Evolutionary conservation across 2,113 vertebrate species (phyloP).

Genomic region (Herpailurus yagouaroundi): DNA sequence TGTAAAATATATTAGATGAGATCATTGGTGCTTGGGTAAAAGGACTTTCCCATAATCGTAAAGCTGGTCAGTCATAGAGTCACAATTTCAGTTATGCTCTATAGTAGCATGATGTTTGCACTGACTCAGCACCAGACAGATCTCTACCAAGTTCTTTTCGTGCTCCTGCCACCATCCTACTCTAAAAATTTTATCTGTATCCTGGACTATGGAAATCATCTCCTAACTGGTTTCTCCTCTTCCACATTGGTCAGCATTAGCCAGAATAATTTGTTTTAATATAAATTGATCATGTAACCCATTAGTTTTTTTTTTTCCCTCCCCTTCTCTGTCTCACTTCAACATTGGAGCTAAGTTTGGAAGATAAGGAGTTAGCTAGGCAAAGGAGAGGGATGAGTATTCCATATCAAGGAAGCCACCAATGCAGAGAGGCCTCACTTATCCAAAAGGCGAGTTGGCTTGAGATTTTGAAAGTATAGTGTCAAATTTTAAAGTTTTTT

Average conservation of each 20-base stretch:
- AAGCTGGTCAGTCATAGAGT: neutral
- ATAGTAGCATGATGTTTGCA: neutral
- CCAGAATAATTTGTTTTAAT: neutral
- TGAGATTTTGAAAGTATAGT: neutral
- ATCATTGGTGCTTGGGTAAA: neutral
- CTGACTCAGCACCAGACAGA: too few species aligned
- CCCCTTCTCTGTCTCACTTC: neutral
- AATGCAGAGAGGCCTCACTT: neutral
- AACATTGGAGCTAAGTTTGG: neutral
- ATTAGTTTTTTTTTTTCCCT: neutral
- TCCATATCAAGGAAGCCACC: neutral
- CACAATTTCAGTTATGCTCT: neutral
- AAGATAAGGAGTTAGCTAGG: neutral
- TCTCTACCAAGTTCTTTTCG: neutral
- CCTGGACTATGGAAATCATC: neutral
- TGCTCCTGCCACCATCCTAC: neutral
- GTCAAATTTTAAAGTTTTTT: neutral
- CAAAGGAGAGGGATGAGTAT: neutral
- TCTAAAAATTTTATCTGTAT: neutral
- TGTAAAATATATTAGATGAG: neutral
- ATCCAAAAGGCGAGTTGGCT: neutral
- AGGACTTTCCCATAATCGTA: neutral
- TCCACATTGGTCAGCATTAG: neutral
- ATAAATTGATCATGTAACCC: neutral
- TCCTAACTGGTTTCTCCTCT: neutral